A percentile compares a stretch with the other conserved stretches of the same genome.
Evolutionary conservation across 1,140 invertebrate species (phyloP).

Genomic region (Euborellia annulipes): DNA sequence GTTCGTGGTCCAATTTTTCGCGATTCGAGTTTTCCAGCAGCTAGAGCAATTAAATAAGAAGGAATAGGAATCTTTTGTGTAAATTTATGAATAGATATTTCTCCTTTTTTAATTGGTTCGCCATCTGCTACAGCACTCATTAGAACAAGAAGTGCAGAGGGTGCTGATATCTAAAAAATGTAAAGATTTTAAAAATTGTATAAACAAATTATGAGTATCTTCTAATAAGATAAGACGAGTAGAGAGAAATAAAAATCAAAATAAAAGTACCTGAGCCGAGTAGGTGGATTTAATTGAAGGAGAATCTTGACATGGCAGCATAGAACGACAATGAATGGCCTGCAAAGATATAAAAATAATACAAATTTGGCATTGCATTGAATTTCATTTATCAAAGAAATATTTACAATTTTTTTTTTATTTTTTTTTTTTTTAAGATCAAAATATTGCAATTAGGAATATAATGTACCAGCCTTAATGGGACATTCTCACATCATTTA

Average conservation of each 20-base stretch:
- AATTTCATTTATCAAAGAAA: background rate
- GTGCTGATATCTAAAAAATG: constrained; percentile 46
- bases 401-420: too few relatives aligned
- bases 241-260: too few relatives aligned
- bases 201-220: background rate
- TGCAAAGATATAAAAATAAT: constrained; percentile 27
- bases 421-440: background rate
- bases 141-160: constrained; percentile 59
- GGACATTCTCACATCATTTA: background rate
- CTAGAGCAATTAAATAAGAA: constrained; percentile 71
- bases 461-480: background rate
- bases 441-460: background rate
- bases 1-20: constrained; percentile 61
- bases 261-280: constrained; percentile 46
- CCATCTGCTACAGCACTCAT: constrained; percentile 69
- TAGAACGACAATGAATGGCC: constrained; percentile 76
- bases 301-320: constrained; percentile 88
- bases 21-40: constrained; percentile 64
- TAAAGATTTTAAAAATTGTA: constrained; percentile 3
- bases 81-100: constrained; percentile 41
- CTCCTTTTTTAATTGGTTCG: constrained; percentile 24
- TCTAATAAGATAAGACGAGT: background rate
- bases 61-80: constrained; percentile 60
- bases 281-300: constrained; percentile 83
- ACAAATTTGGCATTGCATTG: background rate